Conservation (phyloP, 64 coral and sea anemone species). For the Catalaphyllia jardinei region DNA sequence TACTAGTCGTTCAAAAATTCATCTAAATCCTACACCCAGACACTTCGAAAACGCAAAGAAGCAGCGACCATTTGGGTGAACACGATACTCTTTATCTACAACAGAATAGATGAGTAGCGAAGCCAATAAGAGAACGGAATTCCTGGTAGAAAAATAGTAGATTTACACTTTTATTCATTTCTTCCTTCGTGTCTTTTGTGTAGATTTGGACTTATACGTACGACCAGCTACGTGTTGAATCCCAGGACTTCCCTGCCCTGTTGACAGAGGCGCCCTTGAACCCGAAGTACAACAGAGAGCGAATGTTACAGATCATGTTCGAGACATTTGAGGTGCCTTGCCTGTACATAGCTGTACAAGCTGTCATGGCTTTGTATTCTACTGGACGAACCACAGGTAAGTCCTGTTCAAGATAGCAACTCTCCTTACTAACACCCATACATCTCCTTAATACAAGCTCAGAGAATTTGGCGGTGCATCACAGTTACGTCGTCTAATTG, state of each 20-base stretch:
- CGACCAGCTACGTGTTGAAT: constrained; percentile 69
- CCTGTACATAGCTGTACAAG: constrained; percentile 88
- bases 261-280: constrained; percentile 90
- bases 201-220: constrained; percentile 87
- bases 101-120: no score
- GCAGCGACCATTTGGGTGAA: no score
- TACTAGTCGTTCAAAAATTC: no score
- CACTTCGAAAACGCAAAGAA: no score
- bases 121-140: no score
- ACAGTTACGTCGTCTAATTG: no score
- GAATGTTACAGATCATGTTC: constrained; percentile 96
- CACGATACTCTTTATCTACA: no score
- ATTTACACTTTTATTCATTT: background rate
- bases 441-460: no score
- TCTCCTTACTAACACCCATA: background rate
- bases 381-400: constrained; percentile 95
- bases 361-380: constrained; percentile 93
- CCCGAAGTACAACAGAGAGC: constrained; percentile 86
- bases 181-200: background rate
- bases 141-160: no score
- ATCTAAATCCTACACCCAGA: no score
- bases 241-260: constrained; percentile 82
- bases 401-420: background rate
- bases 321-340: constrained; percentile 95
- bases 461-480: no score